A percentile compares a stretch with the other conserved stretches of the same genome.
Conservation (phyloP, 2,888 invertebrate species). For the Arrhopalites spinosus region DNA sequence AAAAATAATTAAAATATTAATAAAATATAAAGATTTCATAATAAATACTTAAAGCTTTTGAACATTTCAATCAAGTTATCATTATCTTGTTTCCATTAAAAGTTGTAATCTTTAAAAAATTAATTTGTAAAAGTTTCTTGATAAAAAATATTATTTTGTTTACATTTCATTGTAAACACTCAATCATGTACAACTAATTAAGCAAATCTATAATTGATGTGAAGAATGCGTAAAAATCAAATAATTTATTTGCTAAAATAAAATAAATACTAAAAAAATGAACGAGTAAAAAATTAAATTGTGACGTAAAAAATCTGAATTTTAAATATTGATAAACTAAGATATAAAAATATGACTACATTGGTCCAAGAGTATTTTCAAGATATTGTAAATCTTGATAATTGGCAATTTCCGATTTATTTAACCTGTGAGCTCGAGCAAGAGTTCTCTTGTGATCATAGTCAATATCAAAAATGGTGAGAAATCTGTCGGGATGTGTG, state of each 20-base stretch:
- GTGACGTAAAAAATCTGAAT: background rate
- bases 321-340: background rate
- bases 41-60: no score
- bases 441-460: slow-evolving; percentile 55
- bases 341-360: background rate
- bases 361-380: background rate
- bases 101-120: no score
- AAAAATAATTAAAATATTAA: no score
- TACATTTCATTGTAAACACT: no score
- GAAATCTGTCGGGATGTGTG: slow-evolving; percentile 52
- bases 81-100: no score
- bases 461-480: slow-evolving; percentile 55
- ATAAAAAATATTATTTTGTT: no score
- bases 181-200: no score
- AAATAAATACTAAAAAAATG: background rate
- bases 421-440: slow-evolving; percentile 49
- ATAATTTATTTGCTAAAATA: background rate
- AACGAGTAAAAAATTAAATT: background rate
- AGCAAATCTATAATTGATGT: no score
- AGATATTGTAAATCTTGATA: background rate
- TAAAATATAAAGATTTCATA: no score
- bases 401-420: slow-evolving; percentile 19
- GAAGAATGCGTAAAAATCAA: no score
- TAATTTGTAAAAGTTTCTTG: no score
- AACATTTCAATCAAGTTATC: no score